Percentiles rank a stretch among this genome's conserved stretches.
Conservation (phyloP, 2,113 vertebrate species). For the Eubucco bourcierii region DNA sequence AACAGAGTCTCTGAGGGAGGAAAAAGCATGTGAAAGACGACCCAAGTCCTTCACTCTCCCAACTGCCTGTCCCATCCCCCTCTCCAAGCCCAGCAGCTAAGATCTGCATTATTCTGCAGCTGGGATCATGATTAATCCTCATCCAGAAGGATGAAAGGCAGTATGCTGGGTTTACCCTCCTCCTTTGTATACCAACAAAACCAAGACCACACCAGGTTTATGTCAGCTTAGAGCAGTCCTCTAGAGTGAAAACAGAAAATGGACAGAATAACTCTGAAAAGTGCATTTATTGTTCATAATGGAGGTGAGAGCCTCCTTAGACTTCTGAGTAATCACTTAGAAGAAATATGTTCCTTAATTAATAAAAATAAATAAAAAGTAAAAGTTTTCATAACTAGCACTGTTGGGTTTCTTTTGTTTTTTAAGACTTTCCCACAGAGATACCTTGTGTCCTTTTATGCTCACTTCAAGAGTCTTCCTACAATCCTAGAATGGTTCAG, state of each 20-base stretch:
- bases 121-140: constrained; percentile 48
- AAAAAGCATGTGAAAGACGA: neutral
- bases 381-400: neutral
- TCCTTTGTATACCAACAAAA: neutral
- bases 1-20: fast-evolving
- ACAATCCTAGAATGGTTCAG: too few species aligned
- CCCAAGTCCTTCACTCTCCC: neutral
- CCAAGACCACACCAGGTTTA: neutral
- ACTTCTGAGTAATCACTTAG: neutral
- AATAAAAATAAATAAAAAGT: neutral
- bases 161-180: neutral
- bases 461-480: neutral
- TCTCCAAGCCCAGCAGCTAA: neutral
- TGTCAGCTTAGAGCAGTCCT: neutral
- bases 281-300: neutral
- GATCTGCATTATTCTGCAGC: constrained; percentile 36
- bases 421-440: neutral
- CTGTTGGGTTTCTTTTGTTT: too few species aligned
- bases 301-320: neutral
- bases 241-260: neutral
- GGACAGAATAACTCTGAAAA: neutral
- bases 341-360: neutral
- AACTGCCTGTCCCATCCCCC: neutral
- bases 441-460: neutral
- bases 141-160: constrained; percentile 18